Evolutionary conservation across 1,140 invertebrate species (phyloP).

Genomic region (Alviniconcha marisindica): DNA sequence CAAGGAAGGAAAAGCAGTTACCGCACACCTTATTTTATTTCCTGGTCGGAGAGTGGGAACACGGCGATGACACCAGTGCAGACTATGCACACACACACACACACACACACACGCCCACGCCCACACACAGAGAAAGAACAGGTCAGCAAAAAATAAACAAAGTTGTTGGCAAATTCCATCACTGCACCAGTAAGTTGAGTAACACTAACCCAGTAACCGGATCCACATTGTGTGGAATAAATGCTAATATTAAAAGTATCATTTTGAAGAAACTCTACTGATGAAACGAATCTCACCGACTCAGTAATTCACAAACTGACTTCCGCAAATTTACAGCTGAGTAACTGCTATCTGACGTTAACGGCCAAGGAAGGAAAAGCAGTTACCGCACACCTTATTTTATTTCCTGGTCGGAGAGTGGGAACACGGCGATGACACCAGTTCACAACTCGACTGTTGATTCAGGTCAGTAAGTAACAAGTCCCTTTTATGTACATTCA

Average conservation of each 20-base stretch:
- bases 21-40: neutral
- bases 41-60: neutral
- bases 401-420: constrained; percentile 9
- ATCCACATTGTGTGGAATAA: no score
- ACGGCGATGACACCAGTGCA: neutral
- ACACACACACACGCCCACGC: no score
- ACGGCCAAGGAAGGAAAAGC: no score
- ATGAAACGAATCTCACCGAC: no score
- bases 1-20: no score
- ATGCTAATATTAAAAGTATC: neutral
- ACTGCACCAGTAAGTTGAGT: no score
- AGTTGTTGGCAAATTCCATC: no score
- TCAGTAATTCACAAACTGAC: neutral
- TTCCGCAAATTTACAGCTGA: neutral
- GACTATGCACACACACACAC: no score
- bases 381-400: neutral
- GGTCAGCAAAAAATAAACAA: no score
- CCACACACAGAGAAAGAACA: no score
- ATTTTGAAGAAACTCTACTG: neutral
- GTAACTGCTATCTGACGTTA: neutral
- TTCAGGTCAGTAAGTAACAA: neutral
- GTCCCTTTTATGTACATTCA: no score
- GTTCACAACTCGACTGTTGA: neutral
- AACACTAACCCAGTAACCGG: no score
- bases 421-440: neutral